Percentiles rank a stretch among this genome's conserved stretches.
Conservation (phyloP, 2,113 vertebrate species). For the Zapornia atra region DNA sequence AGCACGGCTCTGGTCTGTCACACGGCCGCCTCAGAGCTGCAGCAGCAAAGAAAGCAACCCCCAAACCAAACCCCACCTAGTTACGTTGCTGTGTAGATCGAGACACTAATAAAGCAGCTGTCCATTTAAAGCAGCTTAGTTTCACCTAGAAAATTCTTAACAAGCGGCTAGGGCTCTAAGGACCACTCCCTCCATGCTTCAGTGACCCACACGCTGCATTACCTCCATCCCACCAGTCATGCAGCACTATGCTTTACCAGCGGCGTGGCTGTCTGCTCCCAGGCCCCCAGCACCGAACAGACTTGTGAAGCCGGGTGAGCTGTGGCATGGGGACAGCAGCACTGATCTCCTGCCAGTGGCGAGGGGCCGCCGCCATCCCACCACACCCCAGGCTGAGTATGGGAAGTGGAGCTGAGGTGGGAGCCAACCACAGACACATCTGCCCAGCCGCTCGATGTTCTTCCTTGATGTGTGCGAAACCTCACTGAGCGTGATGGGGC, state of each 20-base stretch:
- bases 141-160: background rate
- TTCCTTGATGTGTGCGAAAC: background rate
- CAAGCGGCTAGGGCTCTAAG: background rate
- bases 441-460: background rate
- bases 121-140: background rate
- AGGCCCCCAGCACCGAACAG: too few relatives aligned
- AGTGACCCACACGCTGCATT: background rate
- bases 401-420: background rate
- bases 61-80: too few relatives aligned
- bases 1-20: background rate
- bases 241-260: background rate
- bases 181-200: background rate
- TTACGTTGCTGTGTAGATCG: background rate
- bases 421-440: too few relatives aligned
- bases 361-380: background rate
- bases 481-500: accelerated
- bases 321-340: background rate
- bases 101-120: background rate
- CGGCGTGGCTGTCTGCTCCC: accelerated
- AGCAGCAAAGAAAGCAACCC: background rate
- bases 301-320: background rate
- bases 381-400: background rate
- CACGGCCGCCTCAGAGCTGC: background rate
- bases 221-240: accelerated
- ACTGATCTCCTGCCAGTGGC: background rate